Evolutionary conservation across 1,140 invertebrate genomes (phyloP), one percentile per base, ranked within the genome.

Genomic region (Idris sp.): DNA sequence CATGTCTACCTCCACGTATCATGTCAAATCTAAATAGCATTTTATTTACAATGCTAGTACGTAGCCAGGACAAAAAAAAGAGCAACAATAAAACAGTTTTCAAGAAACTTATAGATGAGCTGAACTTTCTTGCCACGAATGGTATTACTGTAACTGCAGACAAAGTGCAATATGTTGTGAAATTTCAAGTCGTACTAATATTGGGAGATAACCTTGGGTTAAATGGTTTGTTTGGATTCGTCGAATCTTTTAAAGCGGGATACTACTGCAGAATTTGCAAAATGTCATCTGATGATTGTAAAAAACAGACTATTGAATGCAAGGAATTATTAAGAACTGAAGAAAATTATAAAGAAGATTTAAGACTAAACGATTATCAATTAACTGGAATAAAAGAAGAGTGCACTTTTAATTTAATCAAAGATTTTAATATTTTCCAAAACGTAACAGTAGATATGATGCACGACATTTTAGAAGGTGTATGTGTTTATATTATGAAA

Each of bases 291-390:
- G 33, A 36, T 0, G 33, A 36, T 11, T 13, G 7, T 6, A 7
- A 11, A 15, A 6, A 9, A 9, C 33, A 36, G 13, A 14, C 33
- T 36, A 11, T 36, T 5, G 33, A 36, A 9, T n/a, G 13, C 4
- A 5, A 14, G 15, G 7, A n/a, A 3, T 36, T 36, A 11, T 15
- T 36, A 36, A 36, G 33, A 36, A 36, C n/a, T 15, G 11, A 6
- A 36, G 33, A 36, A 15, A 36, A 36, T 36, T 36, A 36, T 36
- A 14, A 36, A 15, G 4, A 36, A 15, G 33, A 36, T 36, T 5
- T 36, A 9, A 15, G 15, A 6, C 6, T 6, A 15, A 36, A 11
- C 5, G 13, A 15, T 36, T 6, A 6, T 2, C 2, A n/a, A 36
- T 5, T 15, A 11, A 36, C 33, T 6, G 33, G 33, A 2, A 15